Conservation (phyloP, 2,888 invertebrate species). For the Lasioglossum figueresi region DNA sequence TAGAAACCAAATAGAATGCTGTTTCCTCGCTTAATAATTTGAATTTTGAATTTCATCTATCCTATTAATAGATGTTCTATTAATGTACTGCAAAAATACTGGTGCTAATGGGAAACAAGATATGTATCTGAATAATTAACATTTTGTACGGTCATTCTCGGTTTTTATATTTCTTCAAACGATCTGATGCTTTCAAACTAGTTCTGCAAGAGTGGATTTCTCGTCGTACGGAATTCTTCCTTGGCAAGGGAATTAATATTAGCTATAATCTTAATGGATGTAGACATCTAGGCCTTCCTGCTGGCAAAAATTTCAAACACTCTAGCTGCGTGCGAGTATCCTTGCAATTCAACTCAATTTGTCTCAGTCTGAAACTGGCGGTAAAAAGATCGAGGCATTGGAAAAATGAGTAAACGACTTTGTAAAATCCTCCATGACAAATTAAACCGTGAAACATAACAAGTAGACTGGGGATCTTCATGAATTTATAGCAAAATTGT, state of each 20-base stretch:
- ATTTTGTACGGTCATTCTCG: neutral
- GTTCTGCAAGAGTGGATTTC: neutral
- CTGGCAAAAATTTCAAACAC: neutral
- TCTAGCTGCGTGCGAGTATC: too few relatives aligned
- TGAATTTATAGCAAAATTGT: too few relatives aligned
- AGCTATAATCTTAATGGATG: neutral
- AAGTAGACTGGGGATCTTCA: too few relatives aligned
- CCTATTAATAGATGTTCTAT: neutral
- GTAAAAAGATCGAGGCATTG: neutral
- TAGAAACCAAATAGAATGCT: too few relatives aligned
- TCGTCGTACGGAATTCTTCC: neutral
- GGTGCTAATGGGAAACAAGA: neutral
- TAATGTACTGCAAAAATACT: neutral
- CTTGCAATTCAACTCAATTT: neutral
- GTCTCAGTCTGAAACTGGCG: neutral
- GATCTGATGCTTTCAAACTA: neutral
- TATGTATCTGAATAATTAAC: neutral
- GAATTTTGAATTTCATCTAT: too few relatives aligned
- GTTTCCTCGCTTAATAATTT: too few relatives aligned
- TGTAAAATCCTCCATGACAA: too few relatives aligned
- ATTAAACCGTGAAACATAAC: too few relatives aligned
- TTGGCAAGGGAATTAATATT: neutral
- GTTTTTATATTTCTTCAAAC: neutral
- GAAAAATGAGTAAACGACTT: neutral
- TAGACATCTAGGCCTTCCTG: neutral